These are phyloP conservation scores for Gila robusta DNA, from an alignment of 2,797 vertebrate species.

Conservation along the genomic window DNA sequence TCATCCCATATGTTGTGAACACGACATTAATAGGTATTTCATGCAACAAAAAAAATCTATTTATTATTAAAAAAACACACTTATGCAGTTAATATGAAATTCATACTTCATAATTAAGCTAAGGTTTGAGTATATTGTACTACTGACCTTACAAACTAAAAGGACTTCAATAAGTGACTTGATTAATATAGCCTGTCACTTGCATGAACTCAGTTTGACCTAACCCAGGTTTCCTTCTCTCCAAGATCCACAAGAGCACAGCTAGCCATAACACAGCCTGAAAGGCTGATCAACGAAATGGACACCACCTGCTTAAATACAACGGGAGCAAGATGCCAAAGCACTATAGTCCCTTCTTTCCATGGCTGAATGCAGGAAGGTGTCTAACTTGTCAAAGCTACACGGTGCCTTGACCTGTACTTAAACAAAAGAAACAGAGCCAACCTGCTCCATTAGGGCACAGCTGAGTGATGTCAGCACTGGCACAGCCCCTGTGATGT, in stretches of 20 bases:
- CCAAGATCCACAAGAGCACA: slow-evolving; percentile 40
- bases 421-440: slow-evolving; percentile 41
- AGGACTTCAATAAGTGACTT: slow-evolving; percentile 7
- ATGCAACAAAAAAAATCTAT: not conserved
- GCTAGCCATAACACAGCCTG: slow-evolving; percentile 34
- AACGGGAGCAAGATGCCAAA: slow-evolving; percentile 2
- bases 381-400: slow-evolving; percentile 30
- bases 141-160: slow-evolving; percentile 1
- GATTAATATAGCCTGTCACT: slow-evolving; percentile 27
- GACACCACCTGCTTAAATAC: slow-evolving; percentile 48
- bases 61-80: not conserved
- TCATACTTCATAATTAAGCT: not conserved
- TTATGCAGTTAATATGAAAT: not conserved
- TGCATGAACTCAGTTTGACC: slow-evolving; percentile 22
- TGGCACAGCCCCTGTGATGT: slow-evolving; percentile 23
- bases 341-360: slow-evolving; percentile 28
- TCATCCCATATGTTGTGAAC: not conserved
- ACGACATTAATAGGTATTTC: not conserved
- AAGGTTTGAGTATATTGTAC: not conserved
- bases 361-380: slow-evolving; percentile 3
- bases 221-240: slow-evolving; percentile 12
- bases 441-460: slow-evolving; percentile 32
- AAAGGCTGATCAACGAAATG: slow-evolving; percentile 34
- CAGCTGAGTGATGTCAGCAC: slow-evolving; percentile 30
- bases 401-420: slow-evolving; percentile 11